These are phyloP conservation scores for Latrodectus elegans DNA, from an alignment of 2,888 invertebrate genomes.

Conservation along the genomic window DNA sequence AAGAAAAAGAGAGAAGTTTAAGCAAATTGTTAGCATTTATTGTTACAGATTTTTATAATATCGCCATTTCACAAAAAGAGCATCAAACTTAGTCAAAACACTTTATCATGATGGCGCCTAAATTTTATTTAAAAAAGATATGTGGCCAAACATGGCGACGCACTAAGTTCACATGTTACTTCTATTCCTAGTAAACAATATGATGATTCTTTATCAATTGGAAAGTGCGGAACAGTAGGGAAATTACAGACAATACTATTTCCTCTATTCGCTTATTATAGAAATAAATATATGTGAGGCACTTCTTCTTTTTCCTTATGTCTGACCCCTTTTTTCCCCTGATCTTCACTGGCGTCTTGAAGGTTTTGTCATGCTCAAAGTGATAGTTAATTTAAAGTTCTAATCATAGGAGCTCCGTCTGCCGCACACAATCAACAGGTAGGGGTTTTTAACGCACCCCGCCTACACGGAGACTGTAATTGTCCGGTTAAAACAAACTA, in stretches of 20 bases:
- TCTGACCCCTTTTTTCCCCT: conserved; percentile 23
- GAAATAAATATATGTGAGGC: background rate
- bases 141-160: conserved; percentile 44
- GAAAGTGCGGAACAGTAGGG: conserved; percentile 48
- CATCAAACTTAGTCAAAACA: too few relatives aligned
- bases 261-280: conserved; percentile 26
- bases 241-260: conserved; percentile 61
- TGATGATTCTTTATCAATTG: conserved; percentile 18
- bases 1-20: too few relatives aligned
- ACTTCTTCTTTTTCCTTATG: conserved; percentile 10
- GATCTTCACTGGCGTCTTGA: conserved; percentile 43
- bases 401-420: conserved; percentile 45
- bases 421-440: conserved; percentile 39
- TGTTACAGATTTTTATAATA: too few relatives aligned
- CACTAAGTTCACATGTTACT: background rate
- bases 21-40: too few relatives aligned
- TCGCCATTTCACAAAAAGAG: too few relatives aligned
- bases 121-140: background rate
- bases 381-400: conserved; percentile 55
- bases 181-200: conserved; percentile 31
- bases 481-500: conserved; percentile 51
- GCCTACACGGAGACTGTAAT: conserved; percentile 31
- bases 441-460: conserved; percentile 50
- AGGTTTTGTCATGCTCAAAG: conserved; percentile 52
- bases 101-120: too few relatives aligned